Percentiles rank a stretch among this genome's conserved stretches.
Evolutionary conservation across 2,113 vertebrate genomes (phyloP).

Genomic region (Aplodontia rufa): DNA sequence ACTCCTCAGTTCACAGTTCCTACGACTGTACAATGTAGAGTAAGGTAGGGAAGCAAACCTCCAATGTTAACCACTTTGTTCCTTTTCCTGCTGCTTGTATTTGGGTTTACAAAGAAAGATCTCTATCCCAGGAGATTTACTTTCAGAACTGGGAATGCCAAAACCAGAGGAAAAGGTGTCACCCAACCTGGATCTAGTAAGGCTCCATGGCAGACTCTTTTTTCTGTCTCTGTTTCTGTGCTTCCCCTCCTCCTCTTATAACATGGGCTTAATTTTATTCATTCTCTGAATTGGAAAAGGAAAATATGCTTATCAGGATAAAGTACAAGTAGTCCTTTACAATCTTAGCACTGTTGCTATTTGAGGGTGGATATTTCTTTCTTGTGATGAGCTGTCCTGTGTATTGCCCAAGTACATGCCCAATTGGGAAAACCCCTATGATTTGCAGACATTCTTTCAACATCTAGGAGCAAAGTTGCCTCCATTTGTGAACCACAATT

Average conservation of each 20-base stretch:
- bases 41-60: background rate
- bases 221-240: too few relatives aligned
- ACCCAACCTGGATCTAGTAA: background rate
- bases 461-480: background rate
- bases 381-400: background rate
- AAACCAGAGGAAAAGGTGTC: background rate
- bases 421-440: too few relatives aligned
- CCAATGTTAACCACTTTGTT: background rate
- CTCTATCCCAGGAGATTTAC: background rate
- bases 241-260: background rate
- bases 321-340: background rate
- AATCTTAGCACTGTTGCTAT: background rate
- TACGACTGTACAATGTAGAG: too few relatives aligned
- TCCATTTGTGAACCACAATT: background rate
- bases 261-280: background rate
- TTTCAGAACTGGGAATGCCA: background rate
- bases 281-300: background rate
- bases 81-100: background rate
- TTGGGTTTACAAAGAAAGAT: background rate
- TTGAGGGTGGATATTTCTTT: background rate
- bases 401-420: accelerated
- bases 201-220: accelerated
- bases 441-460: too few relatives aligned
- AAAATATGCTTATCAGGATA: background rate
- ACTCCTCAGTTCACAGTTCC: too few relatives aligned